A percentile compares a stretch with the other conserved stretches of the same genome.
These are phyloP conservation scores for Drosophila greeni DNA, from an alignment of 2,888 invertebrate species.

Conservation along the genomic window DNA sequence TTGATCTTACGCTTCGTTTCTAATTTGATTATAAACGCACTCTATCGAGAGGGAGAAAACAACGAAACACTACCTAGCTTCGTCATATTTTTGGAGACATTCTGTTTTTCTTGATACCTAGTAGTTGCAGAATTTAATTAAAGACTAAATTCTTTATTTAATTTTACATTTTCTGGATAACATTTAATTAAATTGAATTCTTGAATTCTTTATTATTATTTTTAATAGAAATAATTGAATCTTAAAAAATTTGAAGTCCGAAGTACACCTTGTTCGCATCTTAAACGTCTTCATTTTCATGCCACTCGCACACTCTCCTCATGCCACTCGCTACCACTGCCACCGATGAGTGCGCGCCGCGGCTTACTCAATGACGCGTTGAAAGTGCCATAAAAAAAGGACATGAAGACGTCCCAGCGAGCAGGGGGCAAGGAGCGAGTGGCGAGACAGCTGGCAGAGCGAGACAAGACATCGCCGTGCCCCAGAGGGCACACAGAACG, in stretches of 20 bases:
- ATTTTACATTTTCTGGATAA: too few relatives aligned
- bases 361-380: slow-evolving; percentile 74
- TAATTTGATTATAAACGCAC: slow-evolving; percentile 76
- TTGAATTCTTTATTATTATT: neutral
- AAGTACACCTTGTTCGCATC: slow-evolving; percentile 24
- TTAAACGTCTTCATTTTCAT: slow-evolving; percentile 69
- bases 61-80: slow-evolving; percentile 16
- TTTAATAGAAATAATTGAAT: too few relatives aligned
- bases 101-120: slow-evolving; percentile 8
- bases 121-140: neutral
- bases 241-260: too few relatives aligned
- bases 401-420: slow-evolving; percentile 61
- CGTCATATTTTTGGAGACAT: neutral
- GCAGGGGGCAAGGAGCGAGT: too few relatives aligned
- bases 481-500: neutral
- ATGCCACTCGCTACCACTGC: slow-evolving; percentile 31
- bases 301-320: slow-evolving; percentile 31
- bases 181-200: too few relatives aligned
- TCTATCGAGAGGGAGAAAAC: slow-evolving; percentile 36
- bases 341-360: slow-evolving; percentile 68
- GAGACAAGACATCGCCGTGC: slow-evolving; percentile 10
- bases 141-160: too few relatives aligned
- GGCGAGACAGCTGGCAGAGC: slow-evolving; percentile 1
- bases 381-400: slow-evolving; percentile 72
- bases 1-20: slow-evolving; percentile 72